Percentiles rank a stretch among this genome's conserved stretches.
Evolutionary conservation across 2,888 invertebrate species (phyloP).

Genomic region (Nysson spinosus): DNA sequence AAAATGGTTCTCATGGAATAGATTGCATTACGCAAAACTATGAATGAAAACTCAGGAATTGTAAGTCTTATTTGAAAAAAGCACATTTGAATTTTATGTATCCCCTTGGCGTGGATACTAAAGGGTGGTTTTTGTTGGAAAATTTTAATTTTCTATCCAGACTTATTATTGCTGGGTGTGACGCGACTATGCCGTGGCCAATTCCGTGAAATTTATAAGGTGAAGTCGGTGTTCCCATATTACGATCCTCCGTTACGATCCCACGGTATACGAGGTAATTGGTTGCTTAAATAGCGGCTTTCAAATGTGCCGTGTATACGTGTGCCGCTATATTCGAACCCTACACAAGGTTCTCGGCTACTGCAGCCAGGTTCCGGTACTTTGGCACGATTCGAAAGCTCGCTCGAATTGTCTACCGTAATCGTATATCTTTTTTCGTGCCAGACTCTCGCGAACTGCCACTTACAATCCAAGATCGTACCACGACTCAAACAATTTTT

Average conservation of each 20-base stretch:
- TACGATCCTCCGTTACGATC: conserved; percentile 50
- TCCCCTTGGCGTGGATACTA: no score
- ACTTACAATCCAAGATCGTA: conserved; percentile 30
- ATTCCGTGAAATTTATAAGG: conserved; percentile 68
- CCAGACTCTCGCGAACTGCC: conserved; percentile 18
- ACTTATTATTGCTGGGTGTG: no score
- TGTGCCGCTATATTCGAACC: conserved; percentile 12
- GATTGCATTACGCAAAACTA: no score
- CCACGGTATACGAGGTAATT: conserved; percentile 59
- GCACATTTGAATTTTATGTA: no score
- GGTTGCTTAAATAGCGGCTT: conserved; percentile 66
- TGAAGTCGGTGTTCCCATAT: conserved; percentile 40
- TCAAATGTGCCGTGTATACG: conserved; percentile 16
- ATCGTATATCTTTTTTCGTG: conserved; percentile 40
- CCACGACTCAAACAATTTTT: no score
- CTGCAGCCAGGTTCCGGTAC: conserved; percentile 20
- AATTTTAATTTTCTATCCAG: no score
- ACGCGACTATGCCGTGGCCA: no score
- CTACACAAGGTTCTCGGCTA: conserved; percentile 8
- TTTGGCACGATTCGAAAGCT: conserved; percentile 47
- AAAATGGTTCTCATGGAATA: no score
- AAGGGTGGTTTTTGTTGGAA: no score
- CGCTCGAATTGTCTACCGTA: conserved; percentile 41
- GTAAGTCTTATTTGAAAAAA: no score
- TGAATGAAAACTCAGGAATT: no score